These are phyloP conservation scores for Ranitomeya variabilis DNA, from an alignment of 2,113 vertebrate species.

Conservation along the genomic window DNA sequence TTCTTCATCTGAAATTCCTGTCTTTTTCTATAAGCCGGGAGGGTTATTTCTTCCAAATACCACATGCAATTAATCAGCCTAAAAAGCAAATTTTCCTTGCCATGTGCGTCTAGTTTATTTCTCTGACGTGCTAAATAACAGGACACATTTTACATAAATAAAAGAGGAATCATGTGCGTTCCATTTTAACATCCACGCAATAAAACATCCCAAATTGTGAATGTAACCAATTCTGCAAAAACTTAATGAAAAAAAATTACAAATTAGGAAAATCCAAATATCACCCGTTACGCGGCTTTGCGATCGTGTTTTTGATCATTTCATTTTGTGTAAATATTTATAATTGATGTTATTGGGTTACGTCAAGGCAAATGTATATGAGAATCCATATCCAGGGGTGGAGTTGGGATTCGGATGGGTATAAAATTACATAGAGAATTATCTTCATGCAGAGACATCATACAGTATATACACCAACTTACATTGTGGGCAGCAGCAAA, in stretches of 20 bases:
- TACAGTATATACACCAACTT: not conserved
- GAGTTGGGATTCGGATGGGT: not conserved
- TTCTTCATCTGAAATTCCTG: not conserved
- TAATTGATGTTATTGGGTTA: not conserved
- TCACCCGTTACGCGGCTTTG: not conserved
- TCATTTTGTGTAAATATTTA: slow-evolving; percentile 10
- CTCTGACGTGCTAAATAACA: slow-evolving; percentile 8
- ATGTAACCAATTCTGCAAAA: not conserved
- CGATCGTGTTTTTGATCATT: slow-evolving; percentile 1
- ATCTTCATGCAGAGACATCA: not conserved
- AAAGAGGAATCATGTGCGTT: not conserved
- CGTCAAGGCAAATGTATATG: not conserved
- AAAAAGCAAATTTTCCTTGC: not conserved
- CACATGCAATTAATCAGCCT: slow-evolving; percentile 21
- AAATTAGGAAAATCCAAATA: not conserved
- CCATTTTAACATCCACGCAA: slow-evolving; percentile 24
- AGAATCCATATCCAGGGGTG: not conserved
- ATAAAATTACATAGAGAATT: not conserved
- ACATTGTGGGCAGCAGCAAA: not conserved
- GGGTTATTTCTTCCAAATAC: not conserved
- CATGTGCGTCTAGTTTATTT: slow-evolving; percentile 14
- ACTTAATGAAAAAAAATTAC: not conserved
- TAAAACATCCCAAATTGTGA: not conserved
- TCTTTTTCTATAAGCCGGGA: not conserved
- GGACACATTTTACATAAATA: slow-evolving; percentile 5